phyloP scores from a whole-genome alignment of 1,140 invertebrate species.

The Eupristina koningsbergeri region DNA sequence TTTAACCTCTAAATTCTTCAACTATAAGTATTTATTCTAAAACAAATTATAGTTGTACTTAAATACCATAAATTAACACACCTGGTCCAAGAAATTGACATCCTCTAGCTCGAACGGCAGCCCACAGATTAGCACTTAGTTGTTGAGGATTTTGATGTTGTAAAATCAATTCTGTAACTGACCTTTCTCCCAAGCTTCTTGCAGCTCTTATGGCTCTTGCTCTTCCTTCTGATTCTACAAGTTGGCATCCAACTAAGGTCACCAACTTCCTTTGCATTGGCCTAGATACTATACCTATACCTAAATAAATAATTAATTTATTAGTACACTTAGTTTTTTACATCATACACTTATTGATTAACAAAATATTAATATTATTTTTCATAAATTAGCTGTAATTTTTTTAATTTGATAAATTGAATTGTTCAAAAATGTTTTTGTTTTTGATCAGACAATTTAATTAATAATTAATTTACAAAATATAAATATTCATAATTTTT shows the following conservation, averaged over 20 bases:
- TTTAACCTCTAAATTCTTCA: not conserved
- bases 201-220: constrained; percentile 87
- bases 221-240: constrained; percentile 90
- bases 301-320: constrained; percentile 47
- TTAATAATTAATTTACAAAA: too few species aligned
- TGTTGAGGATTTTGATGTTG: constrained; percentile 96
- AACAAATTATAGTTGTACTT: not conserved
- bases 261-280: constrained; percentile 97
- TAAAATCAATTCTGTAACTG: constrained; percentile 94
- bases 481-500: too few species aligned
- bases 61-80: constrained; percentile 59
- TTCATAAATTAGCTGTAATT: too few species aligned
- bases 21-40: not conserved
- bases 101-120: constrained; percentile 94
- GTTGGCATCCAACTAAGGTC: constrained; percentile 91
- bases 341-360: too few species aligned
- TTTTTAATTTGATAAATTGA: too few species aligned
- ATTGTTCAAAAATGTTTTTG: too few species aligned
- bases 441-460: too few species aligned
- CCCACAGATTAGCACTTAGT: constrained; percentile 95
- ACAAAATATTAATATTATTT: too few species aligned
- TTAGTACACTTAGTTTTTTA: not conserved
- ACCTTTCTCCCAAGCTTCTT: constrained; percentile 92
- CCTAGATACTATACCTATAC: constrained; percentile 80
- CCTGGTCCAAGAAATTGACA: constrained; percentile 99